These are phyloP conservation scores for Peromyscus californicus DNA, from an alignment of 2,113 vertebrate species.

Conservation along the genomic window DNA sequence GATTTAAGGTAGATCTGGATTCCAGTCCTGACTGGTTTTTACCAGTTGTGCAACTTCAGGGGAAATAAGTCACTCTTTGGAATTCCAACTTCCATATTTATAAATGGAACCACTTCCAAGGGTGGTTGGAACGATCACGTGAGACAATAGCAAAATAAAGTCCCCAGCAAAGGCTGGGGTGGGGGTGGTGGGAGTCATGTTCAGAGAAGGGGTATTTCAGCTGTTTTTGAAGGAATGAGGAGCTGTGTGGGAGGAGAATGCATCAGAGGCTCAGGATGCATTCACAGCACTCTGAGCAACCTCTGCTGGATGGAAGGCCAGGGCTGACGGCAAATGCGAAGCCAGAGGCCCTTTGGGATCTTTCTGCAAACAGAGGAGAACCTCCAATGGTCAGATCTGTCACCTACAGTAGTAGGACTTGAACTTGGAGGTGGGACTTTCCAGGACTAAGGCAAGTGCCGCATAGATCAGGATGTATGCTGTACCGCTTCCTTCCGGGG, in stretches of 20 bases:
- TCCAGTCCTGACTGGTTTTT: constrained; percentile 6
- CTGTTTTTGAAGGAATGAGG: not conserved
- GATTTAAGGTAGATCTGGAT: constrained; percentile 12
- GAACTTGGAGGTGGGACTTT: not conserved
- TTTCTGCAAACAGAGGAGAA: not conserved
- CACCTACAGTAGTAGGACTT: not conserved
- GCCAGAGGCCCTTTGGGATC: not conserved
- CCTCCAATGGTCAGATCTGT: not conserved
- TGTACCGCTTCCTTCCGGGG: not conserved
- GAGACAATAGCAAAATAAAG: not conserved
- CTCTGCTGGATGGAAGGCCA: not conserved
- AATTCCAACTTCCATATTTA: constrained; percentile 1
- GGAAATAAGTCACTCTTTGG: not conserved
- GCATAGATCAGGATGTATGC: not conserved
- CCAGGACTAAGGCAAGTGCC: not conserved
- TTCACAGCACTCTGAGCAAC: not conserved
- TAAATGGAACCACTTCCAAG: not conserved
- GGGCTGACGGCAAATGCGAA: not conserved
- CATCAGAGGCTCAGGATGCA: not conserved
- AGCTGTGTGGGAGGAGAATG: not conserved
- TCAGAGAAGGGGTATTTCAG: not conserved
- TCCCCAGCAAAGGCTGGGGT: not conserved
- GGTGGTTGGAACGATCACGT: not conserved
- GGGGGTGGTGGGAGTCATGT: not conserved
- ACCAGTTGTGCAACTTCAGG: not conserved